phyloP scores from a whole-genome alignment of 2,797 vertebrate species.

The Gambelia wislizenii region DNA sequence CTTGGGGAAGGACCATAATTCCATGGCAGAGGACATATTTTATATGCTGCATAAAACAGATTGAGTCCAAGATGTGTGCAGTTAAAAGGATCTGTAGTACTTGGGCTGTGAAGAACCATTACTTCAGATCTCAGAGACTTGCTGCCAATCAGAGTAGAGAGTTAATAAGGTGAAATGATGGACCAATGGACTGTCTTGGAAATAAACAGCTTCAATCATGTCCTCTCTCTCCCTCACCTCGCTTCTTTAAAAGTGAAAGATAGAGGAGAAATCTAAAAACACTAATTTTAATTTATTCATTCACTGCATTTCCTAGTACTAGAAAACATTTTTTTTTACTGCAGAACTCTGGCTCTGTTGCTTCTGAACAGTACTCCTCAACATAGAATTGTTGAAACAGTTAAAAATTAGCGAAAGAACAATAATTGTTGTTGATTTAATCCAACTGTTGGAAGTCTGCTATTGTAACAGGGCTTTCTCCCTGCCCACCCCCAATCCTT shows the following conservation, averaged over 20 bases:
- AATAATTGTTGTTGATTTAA: not conserved
- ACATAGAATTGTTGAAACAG: not conserved
- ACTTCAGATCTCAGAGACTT: too few relatives aligned
- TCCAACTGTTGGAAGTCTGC: not conserved
- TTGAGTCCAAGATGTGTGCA: too few relatives aligned
- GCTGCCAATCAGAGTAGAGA: too few relatives aligned
- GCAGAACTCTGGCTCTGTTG: conserved; percentile 34
- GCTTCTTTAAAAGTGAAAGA: too few relatives aligned
- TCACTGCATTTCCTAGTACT: not conserved
- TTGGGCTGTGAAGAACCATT: too few relatives aligned
- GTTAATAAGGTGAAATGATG: too few relatives aligned
- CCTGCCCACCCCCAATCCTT: not conserved
- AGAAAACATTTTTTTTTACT: conserved; percentile 23
- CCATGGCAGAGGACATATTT: too few relatives aligned
- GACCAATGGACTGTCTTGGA: too few relatives aligned
- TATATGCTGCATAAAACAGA: too few relatives aligned
- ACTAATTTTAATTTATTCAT: not conserved
- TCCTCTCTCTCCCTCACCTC: too few relatives aligned
- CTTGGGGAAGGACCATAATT: not conserved
- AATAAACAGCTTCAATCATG: too few relatives aligned
- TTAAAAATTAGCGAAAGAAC: not conserved
- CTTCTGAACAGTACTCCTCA: rapidly evolving
- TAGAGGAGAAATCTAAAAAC: not conserved
- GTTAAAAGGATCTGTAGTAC: too few relatives aligned
- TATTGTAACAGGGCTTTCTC: not conserved